These are phyloP conservation scores for Drosophila parvula DNA, from an alignment of 1,140 invertebrate genomes.

Conservation along the genomic window DNA sequence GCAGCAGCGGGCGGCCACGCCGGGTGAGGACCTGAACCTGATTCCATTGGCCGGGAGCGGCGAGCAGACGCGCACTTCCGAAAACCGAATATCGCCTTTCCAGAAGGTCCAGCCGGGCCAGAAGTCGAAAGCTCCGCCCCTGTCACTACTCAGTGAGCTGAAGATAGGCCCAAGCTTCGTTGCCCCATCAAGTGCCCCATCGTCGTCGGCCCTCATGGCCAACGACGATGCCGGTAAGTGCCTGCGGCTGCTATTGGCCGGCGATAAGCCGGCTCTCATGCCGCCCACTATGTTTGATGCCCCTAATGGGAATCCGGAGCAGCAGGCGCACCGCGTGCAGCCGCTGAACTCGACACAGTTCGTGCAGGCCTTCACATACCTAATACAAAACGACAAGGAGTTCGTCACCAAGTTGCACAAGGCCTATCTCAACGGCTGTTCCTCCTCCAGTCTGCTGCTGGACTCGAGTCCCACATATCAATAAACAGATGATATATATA, in stretches of 20 bases:
- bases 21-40: conserved; percentile 40
- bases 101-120: conserved; percentile 29
- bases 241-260: conserved; percentile 78
- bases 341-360: conserved; percentile 94
- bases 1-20: conserved; percentile 87
- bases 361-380: conserved; percentile 93
- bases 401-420: conserved; percentile 95
- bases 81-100: conserved; percentile 83
- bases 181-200: conserved; percentile 34
- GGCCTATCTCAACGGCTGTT: conserved; percentile 94
- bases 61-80: conserved; percentile 80
- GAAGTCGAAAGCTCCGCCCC: conserved; percentile 25
- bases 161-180: conserved; percentile 44
- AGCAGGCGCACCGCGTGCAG: conserved; percentile 83
- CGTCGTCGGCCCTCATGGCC: conserved; percentile 52
- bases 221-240: conserved; percentile 82
- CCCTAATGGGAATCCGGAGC: conserved; percentile 55
- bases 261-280: conserved; percentile 89
- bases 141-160: conserved; percentile 54
- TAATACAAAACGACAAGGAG: conserved; percentile 93
- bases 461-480: conserved; percentile 73
- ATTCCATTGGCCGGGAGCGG: conserved; percentile 64
- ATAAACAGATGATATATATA: conserved; percentile 56
- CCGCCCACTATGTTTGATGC: conserved; percentile 91
- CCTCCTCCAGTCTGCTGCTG: conserved; percentile 84